A percentile compares a stretch with the other conserved stretches of the same genome.
phyloP scores from a whole-genome alignment of 2,797 vertebrate species.

The Tadarida brasiliensis region DNA sequence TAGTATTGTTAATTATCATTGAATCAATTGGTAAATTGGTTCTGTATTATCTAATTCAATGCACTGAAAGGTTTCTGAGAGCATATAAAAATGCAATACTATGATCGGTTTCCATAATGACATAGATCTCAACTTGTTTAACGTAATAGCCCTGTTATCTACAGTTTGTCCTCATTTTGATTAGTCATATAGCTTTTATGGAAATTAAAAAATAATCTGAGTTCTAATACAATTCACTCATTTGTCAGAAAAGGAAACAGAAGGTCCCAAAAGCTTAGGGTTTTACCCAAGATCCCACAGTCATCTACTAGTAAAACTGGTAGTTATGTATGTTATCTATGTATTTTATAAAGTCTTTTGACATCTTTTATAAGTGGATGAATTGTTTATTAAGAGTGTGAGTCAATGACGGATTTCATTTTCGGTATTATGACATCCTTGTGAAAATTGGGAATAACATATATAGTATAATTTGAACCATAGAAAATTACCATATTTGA shows the following conservation, averaged over 20 bases:
- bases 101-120: slow-evolving; percentile 47
- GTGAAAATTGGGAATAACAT: slow-evolving; percentile 11
- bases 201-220: not conserved
- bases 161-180: slow-evolving; percentile 49
- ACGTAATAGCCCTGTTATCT: not conserved
- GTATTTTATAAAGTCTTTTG: slow-evolving; percentile 43
- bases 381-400: slow-evolving; percentile 36
- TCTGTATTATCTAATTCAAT: slow-evolving; percentile 48
- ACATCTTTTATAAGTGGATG: slow-evolving; percentile 17
- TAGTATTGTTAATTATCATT: slow-evolving; percentile 39
- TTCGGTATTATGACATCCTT: slow-evolving; percentile 14
- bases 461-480: slow-evolving; percentile 20
- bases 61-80: slow-evolving; percentile 50
- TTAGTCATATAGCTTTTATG: slow-evolving; percentile 18
- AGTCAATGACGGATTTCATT: slow-evolving; percentile 29
- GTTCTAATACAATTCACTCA: slow-evolving; percentile 9
- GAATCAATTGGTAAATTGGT: not conserved
- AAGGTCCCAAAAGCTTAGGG: slow-evolving; percentile 8
- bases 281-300: not conserved
- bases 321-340: slow-evolving; percentile 25
- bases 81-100: slow-evolving; percentile 42
- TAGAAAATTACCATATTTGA: slow-evolving; percentile 42
- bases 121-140: slow-evolving; percentile 57
- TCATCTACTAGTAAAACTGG: slow-evolving; percentile 36
- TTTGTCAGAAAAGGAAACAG: slow-evolving; percentile 60